Conservation (phyloP, 2,888 invertebrate species). For the Rugalucina vietnamica region DNA sequence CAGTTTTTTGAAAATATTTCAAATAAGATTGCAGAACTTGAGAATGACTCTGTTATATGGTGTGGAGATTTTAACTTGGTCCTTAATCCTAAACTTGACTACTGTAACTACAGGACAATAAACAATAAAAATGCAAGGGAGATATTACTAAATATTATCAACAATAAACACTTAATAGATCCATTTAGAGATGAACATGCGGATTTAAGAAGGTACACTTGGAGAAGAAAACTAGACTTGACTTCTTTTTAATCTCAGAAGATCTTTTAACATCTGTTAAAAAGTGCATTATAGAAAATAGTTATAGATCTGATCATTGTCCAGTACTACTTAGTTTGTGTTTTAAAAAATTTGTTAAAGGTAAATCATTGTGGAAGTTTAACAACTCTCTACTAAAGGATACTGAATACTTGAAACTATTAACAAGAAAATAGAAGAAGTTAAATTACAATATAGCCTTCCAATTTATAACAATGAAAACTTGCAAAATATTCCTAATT, state of each 20-base stretch:
- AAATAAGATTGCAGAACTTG: not conserved
- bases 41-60: not conserved
- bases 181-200: not conserved
- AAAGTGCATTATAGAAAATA: not conserved
- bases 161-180: not conserved
- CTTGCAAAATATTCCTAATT: not conserved
- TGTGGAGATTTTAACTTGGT: conserved; percentile 10
- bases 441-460: conserved; percentile 13
- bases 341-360: not conserved
- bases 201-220: conserved; percentile 1
- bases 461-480: conserved; percentile 7
- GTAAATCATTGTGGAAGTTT: conserved; percentile 6
- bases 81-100: not conserved
- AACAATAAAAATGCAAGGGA: conserved; percentile 7
- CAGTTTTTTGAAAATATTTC: not conserved
- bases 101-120: not conserved
- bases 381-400: conserved; percentile 7
- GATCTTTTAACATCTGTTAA: not conserved
- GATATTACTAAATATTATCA: conserved; percentile 1
- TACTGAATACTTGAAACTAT: conserved; percentile 1
- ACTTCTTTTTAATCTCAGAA: conserved; percentile 8
- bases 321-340: not conserved
- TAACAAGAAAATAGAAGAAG: conserved; percentile 17
- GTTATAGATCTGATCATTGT: conserved; percentile 10
- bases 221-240: conserved; percentile 12